Evolutionary conservation across 2,888 invertebrate genomes (phyloP).

Genomic region (Sphinx pinastri): DNA sequence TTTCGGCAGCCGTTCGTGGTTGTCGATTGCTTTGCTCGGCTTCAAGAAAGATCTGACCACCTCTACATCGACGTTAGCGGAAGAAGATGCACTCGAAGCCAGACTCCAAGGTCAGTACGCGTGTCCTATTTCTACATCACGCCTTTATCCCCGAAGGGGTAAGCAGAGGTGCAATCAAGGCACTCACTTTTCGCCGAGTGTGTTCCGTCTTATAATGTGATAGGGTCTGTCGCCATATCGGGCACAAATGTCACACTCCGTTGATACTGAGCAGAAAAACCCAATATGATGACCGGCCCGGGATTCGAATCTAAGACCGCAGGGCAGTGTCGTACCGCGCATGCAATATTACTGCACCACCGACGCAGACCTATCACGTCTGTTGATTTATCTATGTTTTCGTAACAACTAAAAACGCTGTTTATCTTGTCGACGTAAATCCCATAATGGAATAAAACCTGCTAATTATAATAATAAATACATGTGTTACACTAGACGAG

Average conservation of each 20-base stretch:
- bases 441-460: background rate
- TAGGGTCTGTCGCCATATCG: too few species aligned
- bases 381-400: constrained; percentile 2
- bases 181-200: too few species aligned
- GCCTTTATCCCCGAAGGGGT: too few species aligned
- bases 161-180: too few species aligned
- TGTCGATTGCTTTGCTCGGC: constrained; percentile 86
- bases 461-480: background rate
- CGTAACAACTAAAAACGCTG: background rate
- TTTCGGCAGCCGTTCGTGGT: constrained; percentile 82
- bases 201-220: too few species aligned
- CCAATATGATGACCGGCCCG: too few species aligned
- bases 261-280: too few species aligned
- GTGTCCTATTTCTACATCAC: background rate
- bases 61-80: constrained; percentile 83
- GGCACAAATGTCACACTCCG: too few species aligned
- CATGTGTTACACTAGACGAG: background rate
- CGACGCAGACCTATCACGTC: too few species aligned
- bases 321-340: too few species aligned
- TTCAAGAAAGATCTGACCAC: constrained; percentile 85
- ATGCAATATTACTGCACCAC: too few species aligned
- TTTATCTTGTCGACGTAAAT: background rate
- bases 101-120: constrained; percentile 61
- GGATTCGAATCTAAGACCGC: too few species aligned
- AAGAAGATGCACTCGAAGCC: constrained; percentile 81